These are phyloP conservation scores for Pocillopora meandrina DNA, from an alignment of 92 coral and sea anemone species.

Conservation along the genomic window DNA sequence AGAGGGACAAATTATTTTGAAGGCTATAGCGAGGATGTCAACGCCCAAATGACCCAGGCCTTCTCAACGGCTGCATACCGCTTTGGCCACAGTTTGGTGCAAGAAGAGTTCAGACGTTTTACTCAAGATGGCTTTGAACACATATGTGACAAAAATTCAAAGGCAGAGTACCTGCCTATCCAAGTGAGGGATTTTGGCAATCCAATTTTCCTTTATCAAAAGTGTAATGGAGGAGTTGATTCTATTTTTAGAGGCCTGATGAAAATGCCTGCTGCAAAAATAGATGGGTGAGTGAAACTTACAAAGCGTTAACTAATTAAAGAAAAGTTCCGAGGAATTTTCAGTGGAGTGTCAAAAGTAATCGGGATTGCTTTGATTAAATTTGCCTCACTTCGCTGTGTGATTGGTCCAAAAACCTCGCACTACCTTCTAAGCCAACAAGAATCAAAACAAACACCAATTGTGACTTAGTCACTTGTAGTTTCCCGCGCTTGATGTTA, in stretches of 20 bases:
- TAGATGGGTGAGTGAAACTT: conserved; percentile 46
- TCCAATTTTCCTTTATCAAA: conserved; percentile 51
- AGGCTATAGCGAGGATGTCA: conserved; percentile 36
- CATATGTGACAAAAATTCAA: conserved; percentile 25
- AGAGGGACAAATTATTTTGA: neutral
- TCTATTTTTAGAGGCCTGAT: conserved; percentile 51
- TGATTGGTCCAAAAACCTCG: too few species aligned
- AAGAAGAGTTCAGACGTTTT: conserved; percentile 42
- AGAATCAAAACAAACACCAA: too few species aligned
- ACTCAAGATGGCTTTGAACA: conserved; percentile 20
- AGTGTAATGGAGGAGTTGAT: conserved; percentile 41
- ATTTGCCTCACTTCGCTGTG: too few species aligned
- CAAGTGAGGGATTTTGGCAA: conserved; percentile 43
- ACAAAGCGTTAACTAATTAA: neutral
- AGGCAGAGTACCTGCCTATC: conserved; percentile 29
- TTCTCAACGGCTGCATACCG: conserved; percentile 68
- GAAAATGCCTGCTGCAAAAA: conserved; percentile 19
- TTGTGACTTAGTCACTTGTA: too few species aligned
- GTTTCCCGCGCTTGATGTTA: too few species aligned
- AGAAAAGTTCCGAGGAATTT: too few species aligned
- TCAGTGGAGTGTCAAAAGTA: too few species aligned
- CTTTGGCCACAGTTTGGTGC: conserved; percentile 62
- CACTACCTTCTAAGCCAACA: too few species aligned
- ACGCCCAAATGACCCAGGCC: conserved; percentile 51
- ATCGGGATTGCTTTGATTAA: too few species aligned